Conservation (phyloP, 1,140 invertebrate species). For the Potamilus streckersoni region DNA sequence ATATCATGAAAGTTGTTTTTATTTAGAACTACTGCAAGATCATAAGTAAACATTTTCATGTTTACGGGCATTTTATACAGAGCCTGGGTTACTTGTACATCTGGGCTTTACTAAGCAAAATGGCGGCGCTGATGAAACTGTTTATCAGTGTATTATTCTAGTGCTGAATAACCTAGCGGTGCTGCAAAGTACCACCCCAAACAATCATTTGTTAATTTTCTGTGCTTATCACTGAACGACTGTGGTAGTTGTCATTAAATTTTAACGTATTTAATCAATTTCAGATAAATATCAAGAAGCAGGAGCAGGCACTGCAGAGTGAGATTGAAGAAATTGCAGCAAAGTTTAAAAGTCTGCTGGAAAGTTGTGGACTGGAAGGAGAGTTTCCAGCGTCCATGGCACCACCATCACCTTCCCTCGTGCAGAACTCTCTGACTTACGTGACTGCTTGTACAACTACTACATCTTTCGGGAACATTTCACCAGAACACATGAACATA, state of each 20-base stretch:
- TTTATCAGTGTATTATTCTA: too few species aligned
- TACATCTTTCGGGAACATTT: conserved; percentile 22
- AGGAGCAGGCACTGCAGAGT: conserved; percentile 43
- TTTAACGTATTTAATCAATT: conserved; percentile 27
- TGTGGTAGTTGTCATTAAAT: background rate
- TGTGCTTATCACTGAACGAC: background rate
- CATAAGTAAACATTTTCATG: too few species aligned
- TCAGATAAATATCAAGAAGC: conserved; percentile 50
- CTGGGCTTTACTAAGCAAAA: too few species aligned
- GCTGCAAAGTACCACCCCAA: too few species aligned
- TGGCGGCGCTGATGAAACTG: too few species aligned
- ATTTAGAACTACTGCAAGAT: too few species aligned
- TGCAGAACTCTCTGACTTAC: conserved; percentile 32
- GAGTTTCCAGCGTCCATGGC: conserved; percentile 21
- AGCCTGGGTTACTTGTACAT: too few species aligned
- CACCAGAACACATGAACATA: too few species aligned
- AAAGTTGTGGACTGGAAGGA: conserved; percentile 42
- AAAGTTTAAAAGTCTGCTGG: conserved; percentile 47
- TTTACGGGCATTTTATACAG: too few species aligned
- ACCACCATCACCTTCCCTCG: conserved; percentile 40
- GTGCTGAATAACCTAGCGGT: too few species aligned
- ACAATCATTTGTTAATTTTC: too few species aligned
- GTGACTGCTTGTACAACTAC: conserved; percentile 22
- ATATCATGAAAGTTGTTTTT: too few species aligned
- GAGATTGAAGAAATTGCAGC: conserved; percentile 52